Base-by-base conservation (phyloP, 2,113 vertebrate species). In the Theropithecus gelada region DNA sequence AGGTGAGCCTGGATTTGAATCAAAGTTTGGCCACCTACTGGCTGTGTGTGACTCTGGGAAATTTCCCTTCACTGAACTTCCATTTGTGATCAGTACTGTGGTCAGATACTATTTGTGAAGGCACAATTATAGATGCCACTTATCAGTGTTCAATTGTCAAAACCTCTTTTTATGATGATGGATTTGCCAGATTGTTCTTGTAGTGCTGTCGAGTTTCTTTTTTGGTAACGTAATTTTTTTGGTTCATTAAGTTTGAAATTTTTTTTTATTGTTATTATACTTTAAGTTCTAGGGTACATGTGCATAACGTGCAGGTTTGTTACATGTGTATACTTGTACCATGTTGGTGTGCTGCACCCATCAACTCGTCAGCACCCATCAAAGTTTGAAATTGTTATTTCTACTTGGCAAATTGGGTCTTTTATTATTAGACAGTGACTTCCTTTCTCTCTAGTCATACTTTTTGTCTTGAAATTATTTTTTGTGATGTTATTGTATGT, bases 401-500 rank as follows among this genome's bases (percentile, higher is more conserved):
- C 40, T 89, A 76, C 38, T 75, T 35, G 52, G 68, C 45, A 57
- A 90, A 68, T 8, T 23, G 73, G 40, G 8, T 1, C 38, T 94
- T 97, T 81, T 59, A 43, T 45, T 27, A 40, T 95, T 50, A 95
- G 66, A 94, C 55, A 90, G 73, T 55, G 48, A 68, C 25, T 25
- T n/a, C 52, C 14, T 93, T 78, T 88, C n/a, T 73, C 45, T 66
- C 9, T 59, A 89, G 79, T 48, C 10, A 17, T 55, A 14, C 5
- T 66, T 89, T 88, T 85, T 57, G 45, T 75, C 72, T 88, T 96
- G 48, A 50, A 83, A 76, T 30, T 70, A 50, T 93, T 91, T 94
- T 59, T 23, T 64, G 50, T 68, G 64, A 27, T 95, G 43, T 81
- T 72, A 57, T 18, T 95, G 79, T 88, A 43, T 50, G 55, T 50